Evolutionary conservation across 2,113 vertebrate species (phyloP), one percentile per base, ranked within the genome.

Genomic region (Eclectus roratus): DNA sequence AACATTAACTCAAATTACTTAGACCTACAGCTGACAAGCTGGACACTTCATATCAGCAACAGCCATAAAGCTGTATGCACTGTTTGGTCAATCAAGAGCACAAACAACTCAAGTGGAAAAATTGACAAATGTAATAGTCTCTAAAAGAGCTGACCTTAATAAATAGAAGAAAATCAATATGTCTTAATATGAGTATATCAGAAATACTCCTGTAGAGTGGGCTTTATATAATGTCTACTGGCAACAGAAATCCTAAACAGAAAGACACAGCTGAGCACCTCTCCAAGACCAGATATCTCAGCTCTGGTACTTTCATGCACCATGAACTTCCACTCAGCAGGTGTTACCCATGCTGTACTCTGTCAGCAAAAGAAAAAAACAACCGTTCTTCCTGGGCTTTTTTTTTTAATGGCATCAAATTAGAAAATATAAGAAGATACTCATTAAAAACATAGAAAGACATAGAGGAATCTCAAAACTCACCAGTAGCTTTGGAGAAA

Each of bases 371-470:
- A 69, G 20, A 43, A 35, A 5, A 8, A 56, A 44, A 52, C 9
- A 64, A 25, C 3, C 0, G 0, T 69, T 80, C 20, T 47, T 73
- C 35, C 3, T 15, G 4, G 10, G 10, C 11, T 50, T 33, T 9
- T 31, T 58, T 35, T 29, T 37, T 52, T 47, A 27, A 56, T 21
- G 3, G 41, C 60, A 63, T 44, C 5, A 63, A 66, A 52, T 69
- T 39, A 25, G 7, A 91, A 77, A 74, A 44, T 31, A 18, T 1
- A 47, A 13, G 31, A 64, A 53, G 28, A 58, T 31, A 5, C 53
- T 64, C 6, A 85, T 25, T 43, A 85, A 80, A 96, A 71, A 15
- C 7, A 9, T 46, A 21, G 12, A 94, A 88, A 17, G 20, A 60
- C 17, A 53, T n/a, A 5, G 21, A 79, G 25, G 9, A 91, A 58